Percentiles rank a stretch among this genome's conserved stretches.
These are phyloP conservation scores for Centrocercus urophasianus DNA, from an alignment of 2,113 vertebrate species.

Conservation along the genomic window DNA sequence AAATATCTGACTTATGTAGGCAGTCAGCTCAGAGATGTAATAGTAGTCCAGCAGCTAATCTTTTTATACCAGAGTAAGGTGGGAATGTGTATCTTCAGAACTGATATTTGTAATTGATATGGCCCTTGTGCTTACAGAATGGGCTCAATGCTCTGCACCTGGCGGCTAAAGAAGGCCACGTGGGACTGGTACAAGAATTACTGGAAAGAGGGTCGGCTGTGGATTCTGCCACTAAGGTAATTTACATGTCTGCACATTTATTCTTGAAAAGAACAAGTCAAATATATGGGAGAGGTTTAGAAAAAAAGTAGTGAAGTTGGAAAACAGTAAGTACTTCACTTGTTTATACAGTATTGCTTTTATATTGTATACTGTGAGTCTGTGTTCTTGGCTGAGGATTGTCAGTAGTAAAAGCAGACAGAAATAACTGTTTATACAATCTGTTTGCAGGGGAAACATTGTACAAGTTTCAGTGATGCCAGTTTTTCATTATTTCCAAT, in stretches of 20 bases:
- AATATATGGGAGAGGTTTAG: accelerated
- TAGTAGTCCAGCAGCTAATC: background rate
- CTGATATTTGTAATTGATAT: background rate
- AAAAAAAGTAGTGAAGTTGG: accelerated
- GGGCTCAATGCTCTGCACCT: slow-evolving; percentile 97
- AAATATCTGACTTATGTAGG: slow-evolving; percentile 20
- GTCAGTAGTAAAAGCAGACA: background rate
- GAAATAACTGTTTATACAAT: background rate
- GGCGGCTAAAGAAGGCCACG: slow-evolving; percentile 96
- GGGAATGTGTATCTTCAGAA: background rate
- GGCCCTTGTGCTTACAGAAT: slow-evolving; percentile 85
- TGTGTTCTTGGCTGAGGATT: background rate
- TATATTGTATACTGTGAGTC: accelerated
- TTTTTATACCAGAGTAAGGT: background rate
- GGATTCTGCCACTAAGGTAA: slow-evolving; percentile 96
- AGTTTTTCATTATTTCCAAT: background rate
- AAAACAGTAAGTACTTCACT: background rate
- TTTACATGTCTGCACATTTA: background rate
- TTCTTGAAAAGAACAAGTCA: background rate
- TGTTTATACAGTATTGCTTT: background rate
- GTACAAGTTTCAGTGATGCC: background rate
- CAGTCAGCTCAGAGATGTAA: background rate
- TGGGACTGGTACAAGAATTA: slow-evolving; percentile 96
- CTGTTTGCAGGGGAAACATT: background rate
- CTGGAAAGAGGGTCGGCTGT: slow-evolving; percentile 91